A percentile compares a stretch with the other conserved stretches of the same genome.
Evolutionary conservation across 2,888 invertebrate species (phyloP).

Genomic region (Stegana nigrithorax): DNA sequence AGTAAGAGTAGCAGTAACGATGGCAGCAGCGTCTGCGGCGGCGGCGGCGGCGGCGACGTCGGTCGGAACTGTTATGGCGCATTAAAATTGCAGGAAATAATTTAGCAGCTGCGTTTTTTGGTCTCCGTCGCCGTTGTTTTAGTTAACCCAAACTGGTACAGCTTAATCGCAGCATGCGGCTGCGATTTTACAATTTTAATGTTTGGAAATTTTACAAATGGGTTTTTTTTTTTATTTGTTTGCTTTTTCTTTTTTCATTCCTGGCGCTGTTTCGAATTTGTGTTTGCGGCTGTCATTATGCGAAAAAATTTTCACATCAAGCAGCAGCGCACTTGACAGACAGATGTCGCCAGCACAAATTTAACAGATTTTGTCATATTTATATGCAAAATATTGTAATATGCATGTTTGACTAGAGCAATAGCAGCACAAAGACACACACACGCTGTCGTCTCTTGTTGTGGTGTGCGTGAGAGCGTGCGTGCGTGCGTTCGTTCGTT

Average conservation of each 20-base stretch:
- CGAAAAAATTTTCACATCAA: too few relatives aligned
- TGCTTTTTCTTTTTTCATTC: not conserved
- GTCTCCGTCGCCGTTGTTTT: too few relatives aligned
- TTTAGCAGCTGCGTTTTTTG: not conserved
- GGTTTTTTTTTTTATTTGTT: too few relatives aligned
- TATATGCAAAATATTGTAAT: constrained; percentile 16
- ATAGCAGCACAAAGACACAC: too few relatives aligned
- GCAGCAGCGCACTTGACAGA: not conserved
- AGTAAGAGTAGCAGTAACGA: too few relatives aligned
- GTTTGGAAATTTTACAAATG: not conserved
- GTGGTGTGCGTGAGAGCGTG: not conserved
- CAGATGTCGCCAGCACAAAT: constrained; percentile 19
- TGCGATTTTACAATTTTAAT: not conserved
- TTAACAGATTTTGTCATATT: constrained; percentile 18
- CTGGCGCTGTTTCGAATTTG: not conserved
- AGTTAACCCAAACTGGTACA: not conserved
- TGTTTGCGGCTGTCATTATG: too few relatives aligned
- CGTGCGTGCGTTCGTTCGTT: not conserved
- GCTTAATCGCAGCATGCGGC: too few relatives aligned
- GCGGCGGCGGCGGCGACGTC: too few relatives aligned
- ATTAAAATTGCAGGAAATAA: constrained; percentile 4
- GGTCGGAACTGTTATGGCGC: too few relatives aligned
- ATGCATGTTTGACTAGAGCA: constrained; percentile 6
- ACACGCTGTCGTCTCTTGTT: too few relatives aligned
- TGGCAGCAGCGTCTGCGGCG: too few relatives aligned